Evolutionary conservation across 1,140 invertebrate genomes (phyloP).

Genomic region (Drosophila asahinai): DNA sequence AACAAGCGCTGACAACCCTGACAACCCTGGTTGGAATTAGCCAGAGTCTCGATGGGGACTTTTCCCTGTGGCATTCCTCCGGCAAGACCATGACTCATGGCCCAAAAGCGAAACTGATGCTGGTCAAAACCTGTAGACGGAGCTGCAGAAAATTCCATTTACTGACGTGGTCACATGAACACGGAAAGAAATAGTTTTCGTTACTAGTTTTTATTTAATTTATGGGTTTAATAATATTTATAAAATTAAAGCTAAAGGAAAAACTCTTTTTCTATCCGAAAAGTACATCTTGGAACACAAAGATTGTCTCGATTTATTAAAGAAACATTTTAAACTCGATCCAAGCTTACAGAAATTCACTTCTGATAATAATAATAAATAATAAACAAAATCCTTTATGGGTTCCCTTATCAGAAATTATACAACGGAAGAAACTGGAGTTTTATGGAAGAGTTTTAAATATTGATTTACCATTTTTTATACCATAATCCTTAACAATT

Average conservation of each 20-base stretch:
- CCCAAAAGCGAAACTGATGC: slow-evolving; percentile 42
- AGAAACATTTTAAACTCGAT: too few species aligned
- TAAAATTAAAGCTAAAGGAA: not conserved
- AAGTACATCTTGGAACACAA: too few species aligned
- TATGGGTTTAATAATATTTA: not conserved
- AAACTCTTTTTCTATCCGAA: too few species aligned
- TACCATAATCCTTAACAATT: too few species aligned
- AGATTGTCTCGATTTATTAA: too few species aligned
- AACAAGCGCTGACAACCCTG: slow-evolving; percentile 55
- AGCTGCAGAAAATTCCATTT: slow-evolving; percentile 54
- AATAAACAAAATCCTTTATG: too few species aligned
- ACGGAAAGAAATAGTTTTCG: not conserved
- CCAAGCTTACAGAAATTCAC: too few species aligned
- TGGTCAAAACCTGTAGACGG: slow-evolving; percentile 65
- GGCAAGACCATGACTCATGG: slow-evolving; percentile 50
- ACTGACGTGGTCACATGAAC: slow-evolving; percentile 44
- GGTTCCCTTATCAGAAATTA: too few species aligned
- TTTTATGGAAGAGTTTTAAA: too few species aligned
- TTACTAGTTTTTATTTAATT: not conserved
- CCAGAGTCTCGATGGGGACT: slow-evolving; percentile 20
- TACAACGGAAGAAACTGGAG: too few species aligned
- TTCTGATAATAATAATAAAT: too few species aligned
- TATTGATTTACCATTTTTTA: not conserved
- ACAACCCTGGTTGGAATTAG: slow-evolving; percentile 54
- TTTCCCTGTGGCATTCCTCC: slow-evolving; percentile 63